Evolutionary conservation across 2,113 vertebrate species (phyloP).

Genomic region (Tautogolabrus adspersus): DNA sequence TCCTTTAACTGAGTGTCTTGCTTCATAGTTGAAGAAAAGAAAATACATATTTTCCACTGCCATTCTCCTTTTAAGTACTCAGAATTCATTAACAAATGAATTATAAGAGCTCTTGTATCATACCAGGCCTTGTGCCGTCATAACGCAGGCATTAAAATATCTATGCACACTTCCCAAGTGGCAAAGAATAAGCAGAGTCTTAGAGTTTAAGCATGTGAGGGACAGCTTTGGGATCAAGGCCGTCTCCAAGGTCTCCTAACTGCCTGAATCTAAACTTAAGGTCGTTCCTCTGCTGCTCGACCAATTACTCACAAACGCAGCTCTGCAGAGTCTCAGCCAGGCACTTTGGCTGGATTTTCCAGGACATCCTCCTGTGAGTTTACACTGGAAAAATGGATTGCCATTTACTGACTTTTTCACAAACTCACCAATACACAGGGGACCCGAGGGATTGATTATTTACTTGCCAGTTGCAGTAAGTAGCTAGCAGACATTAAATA

Average conservation of each 20-base stretch:
- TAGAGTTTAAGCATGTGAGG: slow-evolving; percentile 60
- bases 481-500: slow-evolving; percentile 49
- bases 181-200: slow-evolving; percentile 44
- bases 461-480: slow-evolving; percentile 59
- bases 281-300: slow-evolving; percentile 77
- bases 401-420: slow-evolving; percentile 66
- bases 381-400: slow-evolving; percentile 71
- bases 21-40: not conserved
- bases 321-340: slow-evolving; percentile 74
- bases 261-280: slow-evolving; percentile 76
- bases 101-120: slow-evolving; percentile 32
- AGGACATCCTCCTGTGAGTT: slow-evolving; percentile 78
- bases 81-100: slow-evolving; percentile 35
- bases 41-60: slow-evolving; percentile 16
- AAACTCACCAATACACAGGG: slow-evolving; percentile 61
- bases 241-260: slow-evolving; percentile 76
- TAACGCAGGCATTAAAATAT: slow-evolving; percentile 29
- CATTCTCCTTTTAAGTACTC: slow-evolving; percentile 8
- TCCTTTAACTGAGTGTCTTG: slow-evolving; percentile 10
- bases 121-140: slow-evolving; percentile 40
- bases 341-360: slow-evolving; percentile 69
- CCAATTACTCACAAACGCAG: slow-evolving; percentile 75
- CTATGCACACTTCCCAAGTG: slow-evolving; percentile 22
- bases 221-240: slow-evolving; percentile 66
- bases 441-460: slow-evolving; percentile 45